Base-by-base conservation (phyloP, 2,797 vertebrate genomes). In the Ataeniobius toweri region DNA sequence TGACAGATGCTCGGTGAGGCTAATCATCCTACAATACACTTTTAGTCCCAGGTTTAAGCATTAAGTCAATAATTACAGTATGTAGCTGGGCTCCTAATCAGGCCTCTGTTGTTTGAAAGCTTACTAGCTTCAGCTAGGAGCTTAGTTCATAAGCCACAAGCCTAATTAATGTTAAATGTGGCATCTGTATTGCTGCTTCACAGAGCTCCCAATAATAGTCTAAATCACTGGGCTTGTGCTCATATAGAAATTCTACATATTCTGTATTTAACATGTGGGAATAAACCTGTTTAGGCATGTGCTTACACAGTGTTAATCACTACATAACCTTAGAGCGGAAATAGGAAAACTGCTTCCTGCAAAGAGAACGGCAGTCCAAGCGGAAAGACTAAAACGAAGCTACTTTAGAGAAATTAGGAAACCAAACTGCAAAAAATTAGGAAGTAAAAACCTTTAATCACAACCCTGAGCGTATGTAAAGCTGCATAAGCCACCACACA, bases 51-150 rank as follows among this genome's bases (percentile, higher is more conserved):
- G 56, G 53, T 75, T 83, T 12, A n/a, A 82, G 50, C 76, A 79
- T 81, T 50, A 83, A 71, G 76, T 79, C 36, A 22, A 80, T 74
- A 75, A 65, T 86, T 83, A 78, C 58, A 81, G 78, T 71, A 86
- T 73, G 41, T 55, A 80, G 76, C 75, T 84, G 68, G 76, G 81
- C 68, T 86, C 74, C 71, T 91, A 93, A 94, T 92, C 86, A 89
- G 88, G 89, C 91, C 88, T 84, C 91, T 87, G 78, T 85, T 86
- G 87, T 76, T 87, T 85, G 84, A 89, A 83, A 77, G 86, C 86
- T 90, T 85, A 78, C 61, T 82, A 74, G 78, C 83, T 85, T 68
- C 74, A 82, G 79, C 87, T 85, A 50, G 81, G 58, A 80, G 81
- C 77, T 91, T 90, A 91, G 81, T 55, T 89, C 83, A 56, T 73